Evolutionary conservation across 2,888 invertebrate genomes (phyloP), one percentile per base, ranked within the genome.

Genomic region (Siphlonurus alternatus): DNA sequence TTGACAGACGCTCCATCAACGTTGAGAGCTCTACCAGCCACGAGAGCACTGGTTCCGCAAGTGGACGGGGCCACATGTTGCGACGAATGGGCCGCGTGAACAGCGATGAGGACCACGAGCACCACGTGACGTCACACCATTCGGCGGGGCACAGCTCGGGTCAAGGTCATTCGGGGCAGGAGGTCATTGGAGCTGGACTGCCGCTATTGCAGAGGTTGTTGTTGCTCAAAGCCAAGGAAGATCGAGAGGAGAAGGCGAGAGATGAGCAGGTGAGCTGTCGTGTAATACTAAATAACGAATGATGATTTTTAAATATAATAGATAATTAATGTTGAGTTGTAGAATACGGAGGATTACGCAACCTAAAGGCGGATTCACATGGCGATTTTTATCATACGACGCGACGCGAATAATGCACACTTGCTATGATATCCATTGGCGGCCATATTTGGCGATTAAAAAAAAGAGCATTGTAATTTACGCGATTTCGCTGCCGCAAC

Each of bases 131-230:
- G 54, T 54, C 66, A 38, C 61, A 64, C 7, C 68, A 65, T 25
- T 20, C 15, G 7, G 59, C 3, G 1, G 18, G n/a, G 10, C 25
- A 1, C 5, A 7, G 1, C 20, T 7, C 22, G 56, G n/a, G n/a
- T n/a, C n/a, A n/a, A n/a, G 83, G 73, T 77, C 68, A 70, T 56
- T 64, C 23, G 23, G 67, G n/a, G 61, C 71, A 81, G 18, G 85
- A 56, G 56, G 22, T 85, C 18, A 82, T 85, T 64, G 86, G 86
- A 61, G 84, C 84, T 67, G 85, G 85, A 62, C 78, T 89, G 63
- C 87, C 89, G 2, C 79, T 90, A 2, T 75, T 88, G 23, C 89
- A 91, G 74, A 80, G 89, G 68, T 79, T 90, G 66, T 78, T 88
- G 23, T 77, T 88, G 67, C 78, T 89, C 61, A 89, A 89, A 78